Conservation (phyloP, 2,888 invertebrate species). For the Amiota communis region DNA sequence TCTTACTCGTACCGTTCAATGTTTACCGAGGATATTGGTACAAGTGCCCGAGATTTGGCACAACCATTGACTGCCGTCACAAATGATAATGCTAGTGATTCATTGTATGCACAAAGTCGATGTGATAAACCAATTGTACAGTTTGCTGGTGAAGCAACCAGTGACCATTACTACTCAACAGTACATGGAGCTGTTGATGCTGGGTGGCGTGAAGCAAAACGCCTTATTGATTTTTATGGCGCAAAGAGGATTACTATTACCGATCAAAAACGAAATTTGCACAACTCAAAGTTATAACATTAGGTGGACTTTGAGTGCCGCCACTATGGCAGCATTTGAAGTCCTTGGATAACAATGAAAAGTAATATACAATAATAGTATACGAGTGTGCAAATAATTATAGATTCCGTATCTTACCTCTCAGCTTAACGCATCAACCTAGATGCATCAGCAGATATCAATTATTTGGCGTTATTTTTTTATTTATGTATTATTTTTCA, state of each 20-base stretch:
- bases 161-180: constrained; percentile 78
- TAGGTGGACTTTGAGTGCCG: constrained; percentile 55
- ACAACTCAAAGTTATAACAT: constrained; percentile 66
- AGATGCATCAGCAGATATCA: background rate
- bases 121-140: constrained; percentile 76
- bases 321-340: constrained; percentile 41
- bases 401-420: constrained; percentile 16
- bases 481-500: constrained; percentile 24
- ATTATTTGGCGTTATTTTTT: background rate
- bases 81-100: constrained; percentile 42
- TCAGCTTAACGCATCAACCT: background rate
- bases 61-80: constrained; percentile 66
- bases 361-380: background rate
- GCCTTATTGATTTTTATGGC: constrained; percentile 73
- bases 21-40: constrained; percentile 75
- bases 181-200: constrained; percentile 84
- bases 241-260: constrained; percentile 44
- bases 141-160: constrained; percentile 82
- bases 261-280: constrained; percentile 26
- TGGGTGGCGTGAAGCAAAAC: constrained; percentile 82
- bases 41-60: constrained; percentile 75
- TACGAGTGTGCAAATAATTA: background rate
- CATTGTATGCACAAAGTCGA: constrained; percentile 55
- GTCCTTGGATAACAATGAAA: constrained; percentile 37
- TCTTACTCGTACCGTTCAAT: constrained; percentile 80